These are phyloP conservation scores for Ophion ventricosus DNA, from an alignment of 2,888 invertebrate genomes.

Conservation along the genomic window DNA sequence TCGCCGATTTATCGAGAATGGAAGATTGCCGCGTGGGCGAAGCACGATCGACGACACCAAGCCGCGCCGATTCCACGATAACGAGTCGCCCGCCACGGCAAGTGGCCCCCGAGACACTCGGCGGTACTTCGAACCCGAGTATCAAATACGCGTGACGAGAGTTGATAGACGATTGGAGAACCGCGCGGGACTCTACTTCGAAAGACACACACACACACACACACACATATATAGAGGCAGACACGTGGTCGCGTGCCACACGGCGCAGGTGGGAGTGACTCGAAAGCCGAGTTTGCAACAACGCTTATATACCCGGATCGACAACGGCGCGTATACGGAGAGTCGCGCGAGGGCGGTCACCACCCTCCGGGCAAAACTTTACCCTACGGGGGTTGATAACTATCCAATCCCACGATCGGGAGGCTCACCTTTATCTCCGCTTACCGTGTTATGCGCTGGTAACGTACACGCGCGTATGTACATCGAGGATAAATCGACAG, in stretches of 20 bases:
- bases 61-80: slow-evolving; percentile 45
- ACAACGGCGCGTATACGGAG: neutral
- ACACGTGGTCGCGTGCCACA: slow-evolving; percentile 76
- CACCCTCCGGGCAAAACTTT: slow-evolving; percentile 53
- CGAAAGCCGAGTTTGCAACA: slow-evolving; percentile 74
- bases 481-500: neutral
- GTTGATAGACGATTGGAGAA: slow-evolving; percentile 1
- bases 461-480: neutral
- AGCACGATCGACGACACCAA: slow-evolving; percentile 16
- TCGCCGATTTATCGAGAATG: neutral
- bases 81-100: slow-evolving; percentile 13
- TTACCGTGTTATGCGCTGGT: neutral
- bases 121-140: neutral
- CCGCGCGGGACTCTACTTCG: slow-evolving; percentile 3
- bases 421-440: slow-evolving; percentile 22
- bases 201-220: neutral
- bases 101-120: neutral
- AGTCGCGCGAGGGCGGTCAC: slow-evolving; percentile 51
- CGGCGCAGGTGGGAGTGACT: slow-evolving; percentile 79
- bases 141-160: neutral
- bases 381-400: slow-evolving; percentile 50
- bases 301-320: slow-evolving; percentile 69
- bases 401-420: slow-evolving; percentile 58
- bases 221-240: neutral
- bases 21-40: neutral